These are phyloP conservation scores for Gephyroberyx darwinii DNA, from an alignment of 2,797 vertebrate genomes.

Conservation along the genomic window DNA sequence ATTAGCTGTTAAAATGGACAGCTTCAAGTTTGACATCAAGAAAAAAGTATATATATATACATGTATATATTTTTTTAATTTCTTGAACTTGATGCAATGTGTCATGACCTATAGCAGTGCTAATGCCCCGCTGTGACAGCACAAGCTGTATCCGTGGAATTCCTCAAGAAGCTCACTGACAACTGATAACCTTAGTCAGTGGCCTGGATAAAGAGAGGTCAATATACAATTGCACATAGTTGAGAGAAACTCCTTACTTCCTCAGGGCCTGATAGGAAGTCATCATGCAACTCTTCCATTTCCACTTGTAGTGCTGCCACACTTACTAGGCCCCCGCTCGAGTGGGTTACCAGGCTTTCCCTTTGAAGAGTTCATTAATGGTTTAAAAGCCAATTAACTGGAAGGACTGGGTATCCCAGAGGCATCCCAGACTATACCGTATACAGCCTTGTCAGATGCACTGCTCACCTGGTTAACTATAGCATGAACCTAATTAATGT, in stretches of 20 bases:
- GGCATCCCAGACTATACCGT: too few relatives aligned
- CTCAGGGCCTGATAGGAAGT: not conserved
- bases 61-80: slow-evolving; percentile 20
- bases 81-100: slow-evolving; percentile 5
- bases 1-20: not conserved
- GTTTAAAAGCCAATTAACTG: too few relatives aligned
- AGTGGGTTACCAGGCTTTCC: not conserved
- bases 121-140: slow-evolving; percentile 28
- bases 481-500: too few relatives aligned
- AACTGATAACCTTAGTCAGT: slow-evolving; percentile 71
- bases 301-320: not conserved
- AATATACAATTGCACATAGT: slow-evolving; percentile 68
- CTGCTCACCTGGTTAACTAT: too few relatives aligned
- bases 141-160: slow-evolving; percentile 64
- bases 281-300: slow-evolving; percentile 1
- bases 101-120: slow-evolving; percentile 19
- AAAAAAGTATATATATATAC: slow-evolving; percentile 20
- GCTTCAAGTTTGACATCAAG: not conserved
- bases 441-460: too few relatives aligned
- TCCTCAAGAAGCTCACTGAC: slow-evolving; percentile 47
- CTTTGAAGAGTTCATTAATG: not conserved
- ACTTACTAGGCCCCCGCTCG: not conserved
- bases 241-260: slow-evolving; percentile 32
- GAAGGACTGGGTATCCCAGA: too few relatives aligned
- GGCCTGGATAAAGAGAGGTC: slow-evolving; percentile 65